Evolutionary conservation across 2,797 vertebrate genomes (phyloP), one percentile per base, ranked within the genome.

Genomic region (Eremophila alpestris): DNA sequence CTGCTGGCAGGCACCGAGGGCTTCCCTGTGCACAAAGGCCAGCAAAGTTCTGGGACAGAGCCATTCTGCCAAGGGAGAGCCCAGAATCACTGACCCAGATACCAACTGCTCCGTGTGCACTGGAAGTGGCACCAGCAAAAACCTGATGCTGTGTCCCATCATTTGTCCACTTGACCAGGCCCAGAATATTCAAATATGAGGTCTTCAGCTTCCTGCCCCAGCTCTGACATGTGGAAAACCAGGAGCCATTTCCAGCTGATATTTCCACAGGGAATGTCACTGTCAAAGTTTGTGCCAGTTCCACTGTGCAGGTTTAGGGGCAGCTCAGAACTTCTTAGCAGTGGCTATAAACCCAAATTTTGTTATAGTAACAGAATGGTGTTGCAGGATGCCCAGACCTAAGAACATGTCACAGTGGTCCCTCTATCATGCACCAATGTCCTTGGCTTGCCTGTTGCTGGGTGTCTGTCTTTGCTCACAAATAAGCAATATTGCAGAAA

Each of bases 1-100:
- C 52, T 88, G 38, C 40, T 1, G 0, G 22, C 16, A 43, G 18
- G 7, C 3, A 7, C 16, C 1, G 3, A 64, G n/a, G 34, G 41
- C 27, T 63, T 59, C 20, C 38, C 36, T 1, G 1, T 5, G 1
- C 8, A 3, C 24, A 27, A 16, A 75, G 36, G 41, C 36, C 5
- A 3, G n/a, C 21, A 51, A 16, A 69, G 43, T 22, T 26, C 36
- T 45, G 34, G 43, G 23, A 77, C 29, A 70, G 60, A 80, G 18
- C 69, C 22, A 9, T 48, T 34, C 56, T 74, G 40, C 34, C 26
- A 32, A 49, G 27, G 54, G 34, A 75, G 40, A 41, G 32, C 52
- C 62, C 20, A 24, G 7, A 54, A 38, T 41, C 54, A 3, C 32
- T 30, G 45, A 24, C 8, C 16, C 32, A 12, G 16, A 10, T 9